phyloP scores from a whole-genome alignment of 2,888 invertebrate species.

The Nemurella pictetii region DNA sequence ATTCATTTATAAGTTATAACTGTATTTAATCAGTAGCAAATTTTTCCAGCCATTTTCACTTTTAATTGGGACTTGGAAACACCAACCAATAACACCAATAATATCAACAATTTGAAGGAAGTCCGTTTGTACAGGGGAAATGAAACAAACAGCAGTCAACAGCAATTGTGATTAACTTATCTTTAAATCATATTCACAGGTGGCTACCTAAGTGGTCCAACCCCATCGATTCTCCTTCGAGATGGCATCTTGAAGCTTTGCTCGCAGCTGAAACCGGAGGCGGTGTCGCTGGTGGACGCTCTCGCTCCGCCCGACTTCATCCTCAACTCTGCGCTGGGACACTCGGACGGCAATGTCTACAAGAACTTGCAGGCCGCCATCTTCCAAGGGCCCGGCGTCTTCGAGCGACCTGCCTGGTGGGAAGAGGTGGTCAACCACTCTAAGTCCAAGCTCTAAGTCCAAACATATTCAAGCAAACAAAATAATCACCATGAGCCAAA shows the following conservation, averaged over 20 bases:
- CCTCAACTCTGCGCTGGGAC: slow-evolving; percentile 64
- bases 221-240: slow-evolving; percentile 50
- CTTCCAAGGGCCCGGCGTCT: slow-evolving; percentile 64
- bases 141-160: no score
- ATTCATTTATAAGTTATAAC: no score
- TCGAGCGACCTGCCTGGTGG: slow-evolving; percentile 78
- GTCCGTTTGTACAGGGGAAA: no score
- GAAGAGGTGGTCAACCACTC: slow-evolving; percentile 60
- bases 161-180: slow-evolving; percentile 22
- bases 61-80: no score
- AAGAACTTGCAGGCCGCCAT: slow-evolving; percentile 70
- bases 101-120: no score
- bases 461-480: not conserved
- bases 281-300: slow-evolving; percentile 63
- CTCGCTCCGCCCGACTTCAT: slow-evolving; percentile 67
- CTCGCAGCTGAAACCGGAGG: slow-evolving; percentile 59
- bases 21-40: no score
- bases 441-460: slow-evolving; percentile 10
- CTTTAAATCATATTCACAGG: slow-evolving; percentile 41
- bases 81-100: no score
- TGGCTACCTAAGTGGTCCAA: slow-evolving; percentile 46
- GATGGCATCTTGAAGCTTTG: slow-evolving; percentile 58
- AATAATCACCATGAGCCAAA: no score
- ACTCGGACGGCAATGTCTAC: slow-evolving; percentile 68
- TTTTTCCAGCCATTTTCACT: no score